These are phyloP conservation scores for Tortrix viridana DNA, from an alignment of 2,888 invertebrate species.

Conservation along the genomic window DNA sequence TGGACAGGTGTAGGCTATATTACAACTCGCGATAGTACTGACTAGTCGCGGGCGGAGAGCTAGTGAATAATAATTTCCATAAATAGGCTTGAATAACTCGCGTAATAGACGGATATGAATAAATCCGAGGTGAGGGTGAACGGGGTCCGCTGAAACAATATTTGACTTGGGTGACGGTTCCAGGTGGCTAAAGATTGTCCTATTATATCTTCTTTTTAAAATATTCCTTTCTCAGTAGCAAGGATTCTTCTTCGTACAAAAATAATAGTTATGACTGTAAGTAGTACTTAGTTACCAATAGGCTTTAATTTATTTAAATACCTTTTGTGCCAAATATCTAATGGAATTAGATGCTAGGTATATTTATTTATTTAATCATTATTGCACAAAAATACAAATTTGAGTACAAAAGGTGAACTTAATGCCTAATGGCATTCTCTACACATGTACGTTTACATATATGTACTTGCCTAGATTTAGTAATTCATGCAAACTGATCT, in stretches of 20 bases:
- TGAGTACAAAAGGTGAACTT: no score
- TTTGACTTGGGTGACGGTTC: slow-evolving; percentile 18
- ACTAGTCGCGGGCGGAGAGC: no score
- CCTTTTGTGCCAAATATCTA: no score
- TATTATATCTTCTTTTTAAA: no score
- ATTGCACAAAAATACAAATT: no score
- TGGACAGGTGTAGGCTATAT: no score
- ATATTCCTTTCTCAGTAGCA: no score
- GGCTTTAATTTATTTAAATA: not conserved
- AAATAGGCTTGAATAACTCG: slow-evolving; percentile 16
- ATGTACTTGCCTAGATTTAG: not conserved
- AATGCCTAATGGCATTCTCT: no score
- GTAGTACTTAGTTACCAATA: not conserved
- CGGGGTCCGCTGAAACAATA: slow-evolving; percentile 18
- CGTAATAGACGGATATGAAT: slow-evolving; percentile 11
- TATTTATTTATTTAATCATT: not conserved
- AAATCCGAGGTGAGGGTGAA: not conserved
- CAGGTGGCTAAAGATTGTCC: not conserved
- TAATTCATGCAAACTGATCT: slow-evolving; percentile 17
- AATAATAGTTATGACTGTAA: not conserved
- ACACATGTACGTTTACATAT: not conserved
- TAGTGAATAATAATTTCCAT: slow-evolving; percentile 29
- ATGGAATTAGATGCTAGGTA: no score
- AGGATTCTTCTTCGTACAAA: no score
- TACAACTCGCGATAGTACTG: no score